Evolutionary conservation across 2,797 vertebrate genomes (phyloP).

Genomic region (Sardinella longiceps): DNA sequence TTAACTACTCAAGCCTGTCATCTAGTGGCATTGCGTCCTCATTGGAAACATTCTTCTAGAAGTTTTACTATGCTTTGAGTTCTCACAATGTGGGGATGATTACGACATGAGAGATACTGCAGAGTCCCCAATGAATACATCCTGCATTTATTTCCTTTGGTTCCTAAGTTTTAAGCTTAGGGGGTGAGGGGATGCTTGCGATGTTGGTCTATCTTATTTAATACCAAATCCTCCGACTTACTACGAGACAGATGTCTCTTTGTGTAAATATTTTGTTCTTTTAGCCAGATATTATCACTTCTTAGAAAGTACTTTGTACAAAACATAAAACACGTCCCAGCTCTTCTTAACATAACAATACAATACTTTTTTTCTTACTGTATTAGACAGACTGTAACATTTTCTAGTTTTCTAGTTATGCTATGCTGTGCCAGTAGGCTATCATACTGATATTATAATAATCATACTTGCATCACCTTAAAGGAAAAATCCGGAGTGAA

Average conservation of each 20-base stretch:
- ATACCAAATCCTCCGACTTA: background rate
- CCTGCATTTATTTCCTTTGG: background rate
- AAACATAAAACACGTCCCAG: too few species aligned
- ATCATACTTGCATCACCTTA: too few species aligned
- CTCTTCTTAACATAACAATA: too few species aligned
- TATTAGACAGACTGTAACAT: too few species aligned
- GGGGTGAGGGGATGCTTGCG: background rate
- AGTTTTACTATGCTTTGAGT: background rate
- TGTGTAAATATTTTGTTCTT: background rate
- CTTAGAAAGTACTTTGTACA: background rate
- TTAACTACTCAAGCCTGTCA: slow-evolving; percentile 38
- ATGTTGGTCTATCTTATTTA: background rate
- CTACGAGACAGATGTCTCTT: background rate
- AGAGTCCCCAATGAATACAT: background rate
- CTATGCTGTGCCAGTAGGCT: too few species aligned
- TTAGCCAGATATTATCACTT: background rate
- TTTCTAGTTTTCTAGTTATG: too few species aligned
- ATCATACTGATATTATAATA: too few species aligned
- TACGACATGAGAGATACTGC: background rate
- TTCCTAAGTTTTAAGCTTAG: background rate
- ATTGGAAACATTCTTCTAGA: background rate
- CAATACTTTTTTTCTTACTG: too few species aligned
- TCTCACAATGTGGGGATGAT: slow-evolving; percentile 7
- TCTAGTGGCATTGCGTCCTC: slow-evolving; percentile 27
- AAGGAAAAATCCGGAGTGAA: too few species aligned